Base-by-base conservation (phyloP, 2,888 invertebrate genomes). In the Acanthococcus lagerstroemiae region DNA sequence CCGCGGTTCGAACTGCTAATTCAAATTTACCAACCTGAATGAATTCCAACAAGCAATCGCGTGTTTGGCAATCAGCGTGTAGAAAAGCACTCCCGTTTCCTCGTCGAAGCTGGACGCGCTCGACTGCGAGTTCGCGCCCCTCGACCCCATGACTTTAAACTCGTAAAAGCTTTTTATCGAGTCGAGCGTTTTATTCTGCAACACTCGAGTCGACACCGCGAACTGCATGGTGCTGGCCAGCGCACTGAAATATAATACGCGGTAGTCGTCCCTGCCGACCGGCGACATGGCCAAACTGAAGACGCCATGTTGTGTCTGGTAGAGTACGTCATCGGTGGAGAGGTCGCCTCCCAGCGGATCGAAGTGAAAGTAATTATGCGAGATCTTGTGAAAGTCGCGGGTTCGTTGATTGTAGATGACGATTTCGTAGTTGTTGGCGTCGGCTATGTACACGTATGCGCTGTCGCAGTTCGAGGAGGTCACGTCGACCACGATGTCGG, bases 1-100 rank as follows among this genome's bases (percentile, higher is more conserved):
- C 17, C 48, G 12, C 48, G 48, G 19, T 48, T 9, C 9, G 7
- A 48, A 48, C 19, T 21, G 9, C n/a, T n/a, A 48, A 48, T 48
- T 48, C 9, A 6, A n/a, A n/a, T 6, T 21, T 22, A 45, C 55
- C 69, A 69, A 72, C 72, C 70, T 69, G 57, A 70, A 71, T 0
- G 84, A 84, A 72, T 90, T 85, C 90, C 90, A 90, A 72, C 90
- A 90, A 55, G 84, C 88, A 0, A 90, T 77, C n/a, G 84, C 82
- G 72, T 89, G 87, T 66, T 82, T 80, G 44, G 85, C 83, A 0
- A 90, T 86, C 79, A 87, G 85, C 3, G 88, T 85, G 71, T 89
- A 85, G 76, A 90, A 89, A 67, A 88, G 77, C 9, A 87, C 84
- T 25, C 82, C 83, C 0, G 84, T 84, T 69, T 82, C 80, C 60